Evolutionary conservation across 2,888 invertebrate genomes (phyloP).

Genomic region (Seira sanloemensis): DNA sequence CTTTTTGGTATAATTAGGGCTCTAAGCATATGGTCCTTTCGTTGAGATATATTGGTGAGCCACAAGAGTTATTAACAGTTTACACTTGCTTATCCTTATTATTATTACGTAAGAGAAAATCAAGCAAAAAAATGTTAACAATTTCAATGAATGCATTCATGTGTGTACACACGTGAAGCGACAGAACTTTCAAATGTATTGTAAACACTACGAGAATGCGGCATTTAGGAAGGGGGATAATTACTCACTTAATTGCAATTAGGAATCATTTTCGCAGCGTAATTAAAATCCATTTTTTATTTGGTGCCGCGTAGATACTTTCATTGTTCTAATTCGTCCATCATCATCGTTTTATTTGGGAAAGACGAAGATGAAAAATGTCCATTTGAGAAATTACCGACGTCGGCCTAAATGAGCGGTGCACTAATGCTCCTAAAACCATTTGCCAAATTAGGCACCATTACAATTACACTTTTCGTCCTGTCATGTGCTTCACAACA

Average conservation of each 20-base stretch:
- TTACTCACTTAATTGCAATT: constrained; percentile 57
- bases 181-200: too few relatives aligned
- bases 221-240: constrained; percentile 19
- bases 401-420: constrained; percentile 12
- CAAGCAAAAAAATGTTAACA: too few relatives aligned
- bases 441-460: constrained; percentile 56
- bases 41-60: too few relatives aligned
- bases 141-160: too few relatives aligned
- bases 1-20: too few relatives aligned
- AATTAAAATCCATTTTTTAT: background rate
- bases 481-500: constrained; percentile 16
- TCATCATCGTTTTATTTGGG: background rate
- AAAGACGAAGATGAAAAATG: background rate
- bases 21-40: too few relatives aligned
- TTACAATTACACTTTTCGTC: constrained; percentile 38
- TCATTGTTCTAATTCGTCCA: constrained; percentile 37
- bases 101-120: too few relatives aligned
- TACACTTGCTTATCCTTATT: too few relatives aligned
- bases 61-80: too few relatives aligned
- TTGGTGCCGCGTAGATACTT: background rate
- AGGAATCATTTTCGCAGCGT: constrained; percentile 37
- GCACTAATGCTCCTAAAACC: constrained; percentile 47
- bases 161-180: too few relatives aligned
- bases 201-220: too few relatives aligned
- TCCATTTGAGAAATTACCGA: background rate